These are phyloP conservation scores for Microtus oregoni DNA, from an alignment of 2,113 vertebrate species.

Conservation along the genomic window DNA sequence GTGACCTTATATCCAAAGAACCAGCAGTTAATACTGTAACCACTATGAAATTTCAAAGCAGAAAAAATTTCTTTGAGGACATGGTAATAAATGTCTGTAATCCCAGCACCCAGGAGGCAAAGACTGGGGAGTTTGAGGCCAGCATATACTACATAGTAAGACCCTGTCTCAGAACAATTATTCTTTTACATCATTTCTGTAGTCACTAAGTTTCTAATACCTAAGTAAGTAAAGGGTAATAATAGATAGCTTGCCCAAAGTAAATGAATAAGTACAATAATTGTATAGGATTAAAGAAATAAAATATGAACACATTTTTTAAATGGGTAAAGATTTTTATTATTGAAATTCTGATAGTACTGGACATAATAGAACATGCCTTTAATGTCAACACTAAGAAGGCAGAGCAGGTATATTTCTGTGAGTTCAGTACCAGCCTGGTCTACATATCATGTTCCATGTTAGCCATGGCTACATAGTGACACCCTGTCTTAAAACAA, in stretches of 20 bases:
- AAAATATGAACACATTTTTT: conserved; percentile 41
- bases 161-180: background rate
- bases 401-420: background rate
- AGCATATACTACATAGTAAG: background rate
- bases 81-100: background rate
- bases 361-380: background rate
- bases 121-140: background rate
- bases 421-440: background rate
- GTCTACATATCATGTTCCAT: background rate
- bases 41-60: conserved; percentile 30
- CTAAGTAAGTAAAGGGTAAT: conserved; percentile 8
- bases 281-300: conserved; percentile 50
- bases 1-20: conserved; percentile 10
- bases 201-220: conserved; percentile 14
- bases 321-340: conserved; percentile 41
- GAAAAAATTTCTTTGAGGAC: background rate
- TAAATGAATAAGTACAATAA: background rate
- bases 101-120: background rate
- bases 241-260: conserved; percentile 12
- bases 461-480: background rate
- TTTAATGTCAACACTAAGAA: background rate
- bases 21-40: conserved; percentile 4
- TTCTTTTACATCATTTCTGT: conserved; percentile 13
- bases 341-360: background rate
- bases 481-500: background rate